phyloP scores from a whole-genome alignment of 1,140 invertebrate species.

The Drosophila teissieri region DNA sequence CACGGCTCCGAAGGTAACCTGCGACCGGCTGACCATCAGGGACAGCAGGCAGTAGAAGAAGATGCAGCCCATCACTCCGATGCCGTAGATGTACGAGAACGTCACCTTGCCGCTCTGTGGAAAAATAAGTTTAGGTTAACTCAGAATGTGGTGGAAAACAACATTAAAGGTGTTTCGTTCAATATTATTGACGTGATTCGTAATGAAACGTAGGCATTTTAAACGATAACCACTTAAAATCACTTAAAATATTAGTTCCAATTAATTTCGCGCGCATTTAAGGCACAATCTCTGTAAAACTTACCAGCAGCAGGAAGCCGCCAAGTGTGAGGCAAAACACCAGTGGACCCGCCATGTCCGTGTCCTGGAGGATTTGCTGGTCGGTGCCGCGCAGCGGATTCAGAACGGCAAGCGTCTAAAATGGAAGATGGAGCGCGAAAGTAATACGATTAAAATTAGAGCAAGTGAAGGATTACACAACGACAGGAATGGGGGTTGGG shows the following conservation, averaged over 20 bases:
- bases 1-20: slow-evolving; percentile 90
- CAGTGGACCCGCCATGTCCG: slow-evolving; percentile 92
- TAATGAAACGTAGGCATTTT: no score
- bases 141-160: no score
- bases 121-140: background rate
- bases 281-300: slow-evolving; percentile 10
- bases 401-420: slow-evolving; percentile 90
- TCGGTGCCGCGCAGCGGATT: slow-evolving; percentile 89
- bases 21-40: slow-evolving; percentile 89
- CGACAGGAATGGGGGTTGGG: background rate
- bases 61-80: slow-evolving; percentile 91
- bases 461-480: slow-evolving; percentile 45
- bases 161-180: no score
- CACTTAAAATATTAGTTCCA: background rate
- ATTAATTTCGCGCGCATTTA: background rate
- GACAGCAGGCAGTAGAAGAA: slow-evolving; percentile 92
- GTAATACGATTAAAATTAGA: slow-evolving; percentile 64
- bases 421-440: background rate
- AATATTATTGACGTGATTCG: no score
- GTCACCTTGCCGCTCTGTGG: slow-evolving; percentile 87
- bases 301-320: slow-evolving; percentile 86
- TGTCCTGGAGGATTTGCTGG: slow-evolving; percentile 89
- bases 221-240: background rate
- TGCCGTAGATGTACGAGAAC: slow-evolving; percentile 93
- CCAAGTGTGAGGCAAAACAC: slow-evolving; percentile 93